Conservation (phyloP, 2,888 invertebrate species). For the Cerastoderma edule region DNA sequence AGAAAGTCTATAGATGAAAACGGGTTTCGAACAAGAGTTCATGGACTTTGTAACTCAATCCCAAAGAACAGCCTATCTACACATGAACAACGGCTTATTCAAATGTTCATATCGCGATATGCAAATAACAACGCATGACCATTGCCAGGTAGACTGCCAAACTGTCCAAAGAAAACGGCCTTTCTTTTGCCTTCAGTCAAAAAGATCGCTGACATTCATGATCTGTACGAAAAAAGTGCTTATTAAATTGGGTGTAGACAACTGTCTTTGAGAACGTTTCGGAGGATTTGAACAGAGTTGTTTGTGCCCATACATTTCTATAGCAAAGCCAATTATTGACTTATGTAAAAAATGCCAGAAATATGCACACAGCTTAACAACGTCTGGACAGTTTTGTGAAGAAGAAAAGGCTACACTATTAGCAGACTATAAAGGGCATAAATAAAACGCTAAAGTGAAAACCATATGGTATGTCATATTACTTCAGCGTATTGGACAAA, state of each 20-base stretch:
- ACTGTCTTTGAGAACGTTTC: not conserved
- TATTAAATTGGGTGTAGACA: not conserved
- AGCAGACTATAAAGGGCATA: slow-evolving; percentile 27
- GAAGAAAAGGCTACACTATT: slow-evolving; percentile 37
- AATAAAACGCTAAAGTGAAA: slow-evolving; percentile 25
- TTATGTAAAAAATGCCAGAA: slow-evolving; percentile 50
- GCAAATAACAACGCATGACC: no score
- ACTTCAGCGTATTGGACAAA: no score
- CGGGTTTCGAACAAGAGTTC: no score
- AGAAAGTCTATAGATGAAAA: no score
- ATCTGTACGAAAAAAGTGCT: not conserved
- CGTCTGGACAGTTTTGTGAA: slow-evolving; percentile 32
- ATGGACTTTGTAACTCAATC: no score
- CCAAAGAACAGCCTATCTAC: no score
- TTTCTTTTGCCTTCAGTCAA: not conserved
- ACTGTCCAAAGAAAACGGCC: not conserved
- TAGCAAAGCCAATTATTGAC: slow-evolving; percentile 36
- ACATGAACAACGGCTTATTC: no score
- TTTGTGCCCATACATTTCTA: slow-evolving; percentile 32
- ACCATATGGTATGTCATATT: no score
- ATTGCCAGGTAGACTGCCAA: no score
- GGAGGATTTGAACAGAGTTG: slow-evolving; percentile 32
- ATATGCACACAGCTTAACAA: slow-evolving; percentile 25
- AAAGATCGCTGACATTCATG: not conserved
- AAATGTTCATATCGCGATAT: no score